Percentiles rank a stretch among this genome's conserved stretches.
Evolutionary conservation across 1,140 invertebrate genomes (phyloP).

Genomic region (Drosophila murphyi): DNA sequence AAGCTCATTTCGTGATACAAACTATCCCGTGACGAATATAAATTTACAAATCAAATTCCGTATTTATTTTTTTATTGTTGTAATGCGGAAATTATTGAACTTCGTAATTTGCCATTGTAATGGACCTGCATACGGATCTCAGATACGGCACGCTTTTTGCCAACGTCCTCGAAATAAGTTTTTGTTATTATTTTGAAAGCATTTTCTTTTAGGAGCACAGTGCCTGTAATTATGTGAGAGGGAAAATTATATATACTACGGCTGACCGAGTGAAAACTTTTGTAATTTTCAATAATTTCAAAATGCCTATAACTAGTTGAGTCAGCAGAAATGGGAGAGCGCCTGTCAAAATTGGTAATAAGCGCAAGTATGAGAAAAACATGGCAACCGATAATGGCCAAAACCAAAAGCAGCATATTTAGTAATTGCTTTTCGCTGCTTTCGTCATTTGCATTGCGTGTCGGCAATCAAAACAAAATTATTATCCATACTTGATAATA

Average conservation of each 20-base stretch:
- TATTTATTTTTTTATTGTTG: neutral
- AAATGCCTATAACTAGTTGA: conserved; percentile 25
- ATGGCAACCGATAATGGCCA: conserved; percentile 21
- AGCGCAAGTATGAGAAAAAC: conserved; percentile 2
- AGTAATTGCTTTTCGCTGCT: conserved; percentile 20
- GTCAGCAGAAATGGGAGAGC: conserved; percentile 5
- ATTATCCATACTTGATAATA: conserved; percentile 8
- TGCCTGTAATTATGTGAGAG: conserved; percentile 25
- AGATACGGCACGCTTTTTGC: conserved; percentile 12
- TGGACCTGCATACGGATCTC: neutral
- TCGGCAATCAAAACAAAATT: conserved; percentile 29
- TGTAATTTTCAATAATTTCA: conserved; percentile 43
- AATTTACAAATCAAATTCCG: conserved; percentile 3
- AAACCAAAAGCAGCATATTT: conserved; percentile 7
- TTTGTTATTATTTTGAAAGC: conserved; percentile 28
- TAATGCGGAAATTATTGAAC: conserved; percentile 34
- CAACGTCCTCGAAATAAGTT: conserved; percentile 36
- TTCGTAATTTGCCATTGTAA: conserved; percentile 8
- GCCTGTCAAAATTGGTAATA: conserved; percentile 11
- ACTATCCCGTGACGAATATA: conserved; percentile 1
- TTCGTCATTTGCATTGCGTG: conserved; percentile 33
- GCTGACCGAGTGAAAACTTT: conserved; percentile 26
- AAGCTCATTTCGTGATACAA: neutral
- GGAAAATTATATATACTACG: conserved; percentile 28
- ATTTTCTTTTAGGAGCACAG: conserved; percentile 16